Conservation (phyloP, 2,113 vertebrate genomes). For the Sarotherodon lohbergeri region DNA sequence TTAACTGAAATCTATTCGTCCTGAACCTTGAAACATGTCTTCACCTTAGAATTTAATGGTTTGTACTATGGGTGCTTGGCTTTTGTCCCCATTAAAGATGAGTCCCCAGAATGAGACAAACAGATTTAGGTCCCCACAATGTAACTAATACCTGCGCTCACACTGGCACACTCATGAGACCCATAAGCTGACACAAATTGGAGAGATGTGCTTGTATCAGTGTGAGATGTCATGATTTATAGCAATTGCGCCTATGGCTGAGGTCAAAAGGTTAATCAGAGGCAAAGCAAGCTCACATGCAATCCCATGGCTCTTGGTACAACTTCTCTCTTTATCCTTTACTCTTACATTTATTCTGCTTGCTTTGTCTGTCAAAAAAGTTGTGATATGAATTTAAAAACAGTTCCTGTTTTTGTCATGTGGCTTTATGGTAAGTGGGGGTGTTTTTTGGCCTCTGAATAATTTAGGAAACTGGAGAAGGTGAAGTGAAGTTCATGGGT, state of each 20-base stretch:
- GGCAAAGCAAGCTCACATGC: not conserved
- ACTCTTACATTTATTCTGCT: not conserved
- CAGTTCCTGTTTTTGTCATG: not conserved
- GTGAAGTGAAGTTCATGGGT: not conserved
- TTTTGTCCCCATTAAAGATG: not conserved
- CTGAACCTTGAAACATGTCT: not conserved
- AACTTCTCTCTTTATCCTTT: not conserved
- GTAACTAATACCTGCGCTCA: not conserved
- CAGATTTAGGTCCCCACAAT: not conserved
- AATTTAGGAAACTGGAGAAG: not conserved
- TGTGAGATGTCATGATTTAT: constrained; percentile 2
- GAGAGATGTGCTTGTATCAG: not conserved
- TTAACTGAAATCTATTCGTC: not conserved
- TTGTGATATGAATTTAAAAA: not conserved
- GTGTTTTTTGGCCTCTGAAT: rapidly evolving
- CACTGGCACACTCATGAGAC: not conserved
- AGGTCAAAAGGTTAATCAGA: constrained; percentile 30
- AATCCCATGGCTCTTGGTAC: not conserved
- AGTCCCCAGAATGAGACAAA: not conserved
- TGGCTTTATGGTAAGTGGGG: not conserved
- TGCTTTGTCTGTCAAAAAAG: not conserved
- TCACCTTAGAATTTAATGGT: not conserved
- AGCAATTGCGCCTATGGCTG: not conserved
- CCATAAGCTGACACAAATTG: not conserved
- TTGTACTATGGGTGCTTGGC: not conserved